Base-by-base conservation (phyloP, 2,797 vertebrate genomes). In the Poecilia wingei region DNA sequence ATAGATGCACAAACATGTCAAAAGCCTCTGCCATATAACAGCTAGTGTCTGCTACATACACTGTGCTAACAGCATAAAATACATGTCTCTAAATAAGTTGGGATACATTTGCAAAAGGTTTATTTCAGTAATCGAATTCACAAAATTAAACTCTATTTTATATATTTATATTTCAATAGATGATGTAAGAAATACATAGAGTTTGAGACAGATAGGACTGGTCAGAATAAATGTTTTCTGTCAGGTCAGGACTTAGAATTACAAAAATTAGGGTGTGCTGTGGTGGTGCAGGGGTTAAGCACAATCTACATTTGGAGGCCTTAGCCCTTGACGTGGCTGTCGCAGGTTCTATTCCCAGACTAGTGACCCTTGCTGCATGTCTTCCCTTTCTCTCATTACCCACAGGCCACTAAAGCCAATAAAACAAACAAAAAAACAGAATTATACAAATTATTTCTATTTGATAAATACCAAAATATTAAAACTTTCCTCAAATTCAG, bases 1-100 rank as follows among this genome's bases (percentile, higher is more conserved):
- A 94, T 95, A 88, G 93, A 94, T 96, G 92, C 89, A 92, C 91
- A 94, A 79, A 93, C 89, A 85, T 92, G 95, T 94, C 95, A 92
- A 94, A 92, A 83, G 90, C 86, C 86, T 81, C 59, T 79, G 82
- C 57, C 66, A 28, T 31, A 57, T 74, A 31, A 36, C 74, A 84
- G 72, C 72, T 84, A 70, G 83, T 74, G 36, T 31, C 53, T n/a
- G 4, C 76, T 79, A 71, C 78, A 77, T 31, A 64, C 39, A n/a
- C 61, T 76, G 45, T 79, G 86, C 72, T 76, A 69, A 77, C 41
- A 6, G 59, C 64, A 47, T 25, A 57, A 78, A 88, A 80, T 87
- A n/a, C 12, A 43, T 39, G 8, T 10, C 20, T 70, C 68, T 70
- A 6, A n/a, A n/a, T 70, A 22, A 70, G 4, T 43, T 10, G 20